These are phyloP conservation scores for Scylla paramamosain DNA, from an alignment of 1,140 invertebrate genomes.

Conservation along the genomic window DNA sequence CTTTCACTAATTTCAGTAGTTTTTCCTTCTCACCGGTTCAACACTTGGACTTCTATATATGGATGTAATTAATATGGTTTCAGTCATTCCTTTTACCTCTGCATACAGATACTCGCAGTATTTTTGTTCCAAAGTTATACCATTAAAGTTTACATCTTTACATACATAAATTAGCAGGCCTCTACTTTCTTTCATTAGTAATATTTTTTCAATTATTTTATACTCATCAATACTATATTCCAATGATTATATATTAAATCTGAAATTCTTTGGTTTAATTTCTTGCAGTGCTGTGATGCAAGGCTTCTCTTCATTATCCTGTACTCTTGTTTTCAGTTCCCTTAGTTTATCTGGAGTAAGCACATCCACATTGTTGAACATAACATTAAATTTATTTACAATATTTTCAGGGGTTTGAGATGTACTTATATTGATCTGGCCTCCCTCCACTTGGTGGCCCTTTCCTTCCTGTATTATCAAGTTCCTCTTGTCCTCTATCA, in stretches of 20 bases:
- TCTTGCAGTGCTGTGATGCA: no score
- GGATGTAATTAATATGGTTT: slow-evolving; percentile 29
- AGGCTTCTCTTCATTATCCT: no score
- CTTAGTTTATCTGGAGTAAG: no score
- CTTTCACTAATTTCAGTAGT: slow-evolving; percentile 18
- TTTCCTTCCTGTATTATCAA: background rate
- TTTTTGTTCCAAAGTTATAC: background rate
- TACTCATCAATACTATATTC: no score
- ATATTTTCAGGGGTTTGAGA: background rate
- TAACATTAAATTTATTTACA: slow-evolving; percentile 29
- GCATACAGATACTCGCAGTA: background rate
- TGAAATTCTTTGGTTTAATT: no score
- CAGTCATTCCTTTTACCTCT: slow-evolving; percentile 12
- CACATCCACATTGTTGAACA: slow-evolving; percentile 44
- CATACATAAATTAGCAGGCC: no score
- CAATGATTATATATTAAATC: no score
- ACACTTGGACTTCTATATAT: slow-evolving; percentile 17
- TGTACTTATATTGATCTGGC: background rate
- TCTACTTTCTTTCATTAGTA: no score
- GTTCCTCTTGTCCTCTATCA: background rate
- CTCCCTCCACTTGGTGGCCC: background rate
- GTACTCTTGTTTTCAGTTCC: no score
- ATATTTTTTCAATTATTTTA: no score
- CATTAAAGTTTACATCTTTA: background rate
- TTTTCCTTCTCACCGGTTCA: background rate